phyloP scores from a whole-genome alignment of 1,140 invertebrate species.

The Gerris buenoi region DNA sequence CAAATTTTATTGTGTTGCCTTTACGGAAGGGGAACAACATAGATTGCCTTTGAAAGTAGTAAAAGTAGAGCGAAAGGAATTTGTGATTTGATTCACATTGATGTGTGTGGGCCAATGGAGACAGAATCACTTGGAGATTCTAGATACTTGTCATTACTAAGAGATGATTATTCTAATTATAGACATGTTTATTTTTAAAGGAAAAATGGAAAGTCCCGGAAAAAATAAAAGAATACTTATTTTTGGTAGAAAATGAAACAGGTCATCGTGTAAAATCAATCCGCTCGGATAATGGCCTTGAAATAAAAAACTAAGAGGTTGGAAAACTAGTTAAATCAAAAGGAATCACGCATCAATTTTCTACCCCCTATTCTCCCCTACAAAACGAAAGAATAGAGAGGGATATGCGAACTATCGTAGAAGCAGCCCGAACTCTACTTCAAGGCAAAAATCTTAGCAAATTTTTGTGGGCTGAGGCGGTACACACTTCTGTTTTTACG shows the following conservation, averaged over 20 bases:
- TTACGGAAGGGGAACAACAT: background rate
- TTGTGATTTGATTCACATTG: background rate
- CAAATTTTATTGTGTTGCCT: background rate
- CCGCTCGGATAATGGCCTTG: background rate
- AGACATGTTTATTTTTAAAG: background rate
- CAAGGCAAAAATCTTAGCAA: background rate
- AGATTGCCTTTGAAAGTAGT: background rate
- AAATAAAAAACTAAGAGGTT: background rate
- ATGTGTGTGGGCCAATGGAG: background rate
- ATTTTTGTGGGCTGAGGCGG: slow-evolving; percentile 10
- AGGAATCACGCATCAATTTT: background rate
- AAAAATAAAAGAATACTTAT: background rate
- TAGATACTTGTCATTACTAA: background rate
- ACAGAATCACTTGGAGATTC: background rate
- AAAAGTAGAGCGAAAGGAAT: background rate
- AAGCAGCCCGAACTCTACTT: background rate
- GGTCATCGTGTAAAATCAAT: background rate
- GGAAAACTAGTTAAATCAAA: background rate
- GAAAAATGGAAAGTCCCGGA: background rate
- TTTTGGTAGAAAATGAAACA: background rate
- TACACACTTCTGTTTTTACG: background rate
- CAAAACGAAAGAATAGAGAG: background rate
- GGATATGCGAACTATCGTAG: background rate
- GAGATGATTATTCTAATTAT: background rate
- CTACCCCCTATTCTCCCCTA: background rate